phyloP scores from a whole-genome alignment of 1,140 invertebrate genomes.

The Cotesia glomerata region DNA sequence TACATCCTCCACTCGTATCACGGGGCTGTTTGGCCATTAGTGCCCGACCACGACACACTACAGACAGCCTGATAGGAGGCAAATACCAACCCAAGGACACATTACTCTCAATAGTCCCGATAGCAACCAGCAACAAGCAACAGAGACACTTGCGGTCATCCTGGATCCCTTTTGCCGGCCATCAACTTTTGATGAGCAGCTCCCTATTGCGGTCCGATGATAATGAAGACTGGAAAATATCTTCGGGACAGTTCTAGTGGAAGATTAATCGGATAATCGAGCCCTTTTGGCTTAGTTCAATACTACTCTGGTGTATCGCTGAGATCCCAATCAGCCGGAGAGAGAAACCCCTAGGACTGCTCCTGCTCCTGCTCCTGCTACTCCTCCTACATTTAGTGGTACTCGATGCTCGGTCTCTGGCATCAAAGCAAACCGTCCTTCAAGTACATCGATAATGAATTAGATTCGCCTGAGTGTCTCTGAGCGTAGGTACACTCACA shows the following conservation, averaged over 20 bases:
- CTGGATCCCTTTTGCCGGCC: background rate
- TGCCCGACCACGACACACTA: slow-evolving; percentile 1
- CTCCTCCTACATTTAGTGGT: slow-evolving; percentile 10
- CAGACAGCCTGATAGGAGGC: background rate
- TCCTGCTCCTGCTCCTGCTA: background rate
- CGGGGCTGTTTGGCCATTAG: slow-evolving; percentile 33
- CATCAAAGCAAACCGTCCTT: slow-evolving; percentile 15
- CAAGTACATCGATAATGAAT: slow-evolving; percentile 10
- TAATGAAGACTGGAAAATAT: background rate
- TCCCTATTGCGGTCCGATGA: background rate
- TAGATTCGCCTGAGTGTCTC: background rate
- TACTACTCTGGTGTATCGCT: too few species aligned
- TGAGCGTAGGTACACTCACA: background rate
- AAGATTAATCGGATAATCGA: background rate
- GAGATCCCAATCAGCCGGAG: background rate
- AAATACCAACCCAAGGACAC: background rate
- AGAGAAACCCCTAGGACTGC: background rate
- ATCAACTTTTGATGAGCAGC: background rate
- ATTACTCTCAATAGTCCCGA: background rate
- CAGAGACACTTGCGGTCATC: background rate
- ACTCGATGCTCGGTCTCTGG: background rate
- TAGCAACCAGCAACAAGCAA: too few species aligned
- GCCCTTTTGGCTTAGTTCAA: slow-evolving; percentile 5
- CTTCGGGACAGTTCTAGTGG: background rate
- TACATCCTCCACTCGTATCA: slow-evolving; percentile 24